phyloP scores from a whole-genome alignment of 2,797 vertebrate species.

The Mus minutoides region DNA sequence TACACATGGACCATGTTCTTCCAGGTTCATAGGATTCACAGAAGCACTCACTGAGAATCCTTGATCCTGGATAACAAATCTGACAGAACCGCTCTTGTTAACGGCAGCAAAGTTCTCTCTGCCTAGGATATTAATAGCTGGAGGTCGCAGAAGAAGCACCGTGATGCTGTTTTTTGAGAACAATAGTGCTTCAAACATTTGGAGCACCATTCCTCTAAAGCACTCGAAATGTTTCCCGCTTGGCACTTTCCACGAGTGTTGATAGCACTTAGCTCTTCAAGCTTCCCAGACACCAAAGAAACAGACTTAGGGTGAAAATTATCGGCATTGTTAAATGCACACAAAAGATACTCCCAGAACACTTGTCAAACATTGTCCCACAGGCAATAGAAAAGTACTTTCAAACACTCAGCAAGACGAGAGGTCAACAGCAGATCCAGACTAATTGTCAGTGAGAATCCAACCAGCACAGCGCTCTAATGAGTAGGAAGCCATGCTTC shows the following conservation, averaged over 20 bases:
- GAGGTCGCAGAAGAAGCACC: background rate
- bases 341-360: conserved; percentile 25
- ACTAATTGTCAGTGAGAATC: conserved; percentile 51
- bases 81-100: background rate
- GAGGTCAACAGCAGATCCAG: conserved; percentile 35
- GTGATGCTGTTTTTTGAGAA: conserved; percentile 35
- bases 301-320: conserved; percentile 55
- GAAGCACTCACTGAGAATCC: background rate
- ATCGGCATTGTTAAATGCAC: conserved; percentile 48
- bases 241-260: conserved; percentile 32
- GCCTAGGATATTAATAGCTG: background rate
- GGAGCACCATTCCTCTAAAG: conserved; percentile 10
- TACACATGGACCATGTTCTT: rapidly evolving
- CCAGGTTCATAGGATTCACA: background rate
- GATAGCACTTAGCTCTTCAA: conserved; percentile 59
- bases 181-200: conserved; percentile 53
- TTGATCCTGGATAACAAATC: background rate
- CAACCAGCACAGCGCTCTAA: background rate
- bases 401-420: conserved; percentile 56
- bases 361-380: conserved; percentile 49
- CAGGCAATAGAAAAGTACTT: conserved; percentile 53
- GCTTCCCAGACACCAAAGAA: conserved; percentile 59
- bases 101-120: background rate
- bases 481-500: background rate
- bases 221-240: conserved; percentile 35